Conservation (phyloP, 2,113 vertebrate genomes). For the Podarcis raffonei region DNA sequence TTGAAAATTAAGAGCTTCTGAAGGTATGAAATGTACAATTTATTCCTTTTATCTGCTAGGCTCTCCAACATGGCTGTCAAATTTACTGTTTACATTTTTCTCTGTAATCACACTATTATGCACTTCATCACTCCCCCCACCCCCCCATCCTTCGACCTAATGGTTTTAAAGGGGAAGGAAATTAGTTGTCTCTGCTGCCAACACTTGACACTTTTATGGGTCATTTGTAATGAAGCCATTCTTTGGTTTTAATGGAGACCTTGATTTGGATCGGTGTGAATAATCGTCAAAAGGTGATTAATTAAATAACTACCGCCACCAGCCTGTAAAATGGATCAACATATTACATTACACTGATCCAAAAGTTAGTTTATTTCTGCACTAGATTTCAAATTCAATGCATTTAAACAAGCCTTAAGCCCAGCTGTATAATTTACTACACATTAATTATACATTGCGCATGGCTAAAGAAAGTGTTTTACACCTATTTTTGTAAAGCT, state of each 20-base stretch:
- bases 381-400: conserved; percentile 80
- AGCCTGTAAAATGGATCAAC: conserved; percentile 83
- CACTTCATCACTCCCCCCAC: conserved; percentile 72
- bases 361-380: conserved; percentile 83
- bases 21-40: conserved; percentile 24
- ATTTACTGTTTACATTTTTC: conserved; percentile 73
- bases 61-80: conserved; percentile 65
- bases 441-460: conserved; percentile 80
- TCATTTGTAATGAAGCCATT: conserved; percentile 87
- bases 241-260: conserved; percentile 83
- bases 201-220: conserved; percentile 85
- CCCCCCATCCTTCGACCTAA: conserved; percentile 75
- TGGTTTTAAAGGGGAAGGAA: conserved; percentile 81
- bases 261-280: conserved; percentile 83
- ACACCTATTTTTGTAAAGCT: conserved; percentile 69
- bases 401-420: conserved; percentile 87
- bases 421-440: conserved; percentile 75
- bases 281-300: conserved; percentile 87
- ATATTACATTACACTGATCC: conserved; percentile 78
- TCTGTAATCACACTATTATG: conserved; percentile 75
- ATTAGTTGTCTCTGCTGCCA: conserved; percentile 82
- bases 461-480: conserved; percentile 71
- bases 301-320: conserved; percentile 82
- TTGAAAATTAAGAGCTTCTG: conserved; percentile 47
- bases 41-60: conserved; percentile 48